Evolutionary conservation across 2,888 invertebrate species (phyloP).

Genomic region (Eilema depressum): DNA sequence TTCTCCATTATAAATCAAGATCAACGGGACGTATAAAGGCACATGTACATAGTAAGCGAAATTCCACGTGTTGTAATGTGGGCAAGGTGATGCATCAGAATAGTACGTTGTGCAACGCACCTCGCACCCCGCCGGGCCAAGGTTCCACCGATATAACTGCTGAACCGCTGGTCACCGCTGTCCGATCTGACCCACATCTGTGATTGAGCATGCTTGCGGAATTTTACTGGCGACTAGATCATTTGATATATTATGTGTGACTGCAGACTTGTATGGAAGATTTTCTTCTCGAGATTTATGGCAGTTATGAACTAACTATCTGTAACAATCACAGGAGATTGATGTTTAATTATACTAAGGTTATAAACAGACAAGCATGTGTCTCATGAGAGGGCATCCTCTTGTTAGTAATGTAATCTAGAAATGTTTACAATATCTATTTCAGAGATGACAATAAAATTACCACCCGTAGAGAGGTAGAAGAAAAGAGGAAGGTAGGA

Average conservation of each 20-base stretch:
- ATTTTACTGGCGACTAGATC: conserved; percentile 15
- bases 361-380: background rate
- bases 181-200: conserved; percentile 49
- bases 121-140: conserved; percentile 62
- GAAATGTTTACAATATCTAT: background rate
- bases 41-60: conserved; percentile 27
- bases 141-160: conserved; percentile 62
- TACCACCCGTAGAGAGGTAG: no score
- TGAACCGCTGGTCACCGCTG: conserved; percentile 48
- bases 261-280: background rate
- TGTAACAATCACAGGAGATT: background rate
- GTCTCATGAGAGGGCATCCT: no score
- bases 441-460: background rate
- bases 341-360: background rate
- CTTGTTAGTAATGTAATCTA: background rate
- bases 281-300: background rate
- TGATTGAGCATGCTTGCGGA: conserved; percentile 22
- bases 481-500: no score
- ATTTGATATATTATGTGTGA: background rate
- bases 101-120: conserved; percentile 71
- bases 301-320: background rate
- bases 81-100: conserved; percentile 72
- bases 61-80: conserved; percentile 52
- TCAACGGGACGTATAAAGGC: conserved; percentile 5
- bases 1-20: background rate